These are phyloP conservation scores for Drosophila mercatorum DNA, from an alignment of 2,888 invertebrate genomes.

Conservation along the genomic window DNA sequence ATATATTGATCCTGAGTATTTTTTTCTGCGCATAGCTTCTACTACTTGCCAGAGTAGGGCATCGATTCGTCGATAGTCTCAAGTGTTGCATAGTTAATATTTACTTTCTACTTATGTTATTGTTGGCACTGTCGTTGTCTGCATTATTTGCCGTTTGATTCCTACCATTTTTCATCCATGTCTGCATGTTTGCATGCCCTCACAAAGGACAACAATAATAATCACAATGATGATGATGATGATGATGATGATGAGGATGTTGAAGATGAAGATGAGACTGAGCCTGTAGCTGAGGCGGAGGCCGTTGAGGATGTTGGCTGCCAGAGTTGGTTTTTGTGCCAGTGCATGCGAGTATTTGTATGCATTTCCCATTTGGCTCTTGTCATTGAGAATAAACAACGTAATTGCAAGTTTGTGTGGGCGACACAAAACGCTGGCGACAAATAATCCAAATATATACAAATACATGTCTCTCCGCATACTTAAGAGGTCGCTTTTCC, in stretches of 20 bases:
- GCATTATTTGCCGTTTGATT: conserved; percentile 78
- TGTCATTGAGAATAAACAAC: conserved; percentile 79
- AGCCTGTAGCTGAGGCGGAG: background rate
- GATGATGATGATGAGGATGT: conserved; percentile 5
- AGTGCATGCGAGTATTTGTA: conserved; percentile 49
- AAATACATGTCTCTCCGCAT: conserved; percentile 2
- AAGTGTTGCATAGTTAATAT: conserved; percentile 25
- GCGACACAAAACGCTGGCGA: conserved; percentile 74
- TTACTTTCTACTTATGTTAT: conserved; percentile 58
- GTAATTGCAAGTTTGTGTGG: conserved; percentile 80
- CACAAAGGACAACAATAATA: conserved; percentile 68
- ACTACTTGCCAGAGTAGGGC: conserved; percentile 16
- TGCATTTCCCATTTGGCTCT: conserved; percentile 73
- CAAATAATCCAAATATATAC: conserved; percentile 68
- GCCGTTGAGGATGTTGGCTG: conserved; percentile 20
- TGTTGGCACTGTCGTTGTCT: conserved; percentile 69
- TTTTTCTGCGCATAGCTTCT: background rate
- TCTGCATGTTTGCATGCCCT: conserved; percentile 76
- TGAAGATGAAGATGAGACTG: conserved; percentile 15
- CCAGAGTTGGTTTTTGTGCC: conserved; percentile 49
- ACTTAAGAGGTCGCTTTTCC: conserved; percentile 5
- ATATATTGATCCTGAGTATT: no score
- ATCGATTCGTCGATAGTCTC: conserved; percentile 21
- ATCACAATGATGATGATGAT: conserved; percentile 16
- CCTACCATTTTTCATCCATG: conserved; percentile 68